A percentile compares a stretch with the other conserved stretches of the same genome.
These are phyloP conservation scores for Rachycentron canadum DNA, from an alignment of 2,797 vertebrate species.

Conservation along the genomic window DNA sequence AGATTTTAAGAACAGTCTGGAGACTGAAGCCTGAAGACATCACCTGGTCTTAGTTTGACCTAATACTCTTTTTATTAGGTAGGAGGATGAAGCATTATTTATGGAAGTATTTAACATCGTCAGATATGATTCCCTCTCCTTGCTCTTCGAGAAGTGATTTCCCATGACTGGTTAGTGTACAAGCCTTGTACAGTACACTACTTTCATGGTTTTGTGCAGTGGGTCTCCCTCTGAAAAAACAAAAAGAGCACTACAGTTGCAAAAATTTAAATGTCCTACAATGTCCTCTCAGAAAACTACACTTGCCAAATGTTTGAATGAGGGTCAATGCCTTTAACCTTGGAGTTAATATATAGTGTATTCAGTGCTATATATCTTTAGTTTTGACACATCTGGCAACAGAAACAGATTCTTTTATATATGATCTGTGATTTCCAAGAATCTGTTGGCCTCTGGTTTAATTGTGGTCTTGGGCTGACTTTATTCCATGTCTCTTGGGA, in stretches of 20 bases:
- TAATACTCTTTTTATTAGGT: constrained; percentile 82
- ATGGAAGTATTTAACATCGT: constrained; percentile 19
- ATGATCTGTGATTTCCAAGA: constrained; percentile 33
- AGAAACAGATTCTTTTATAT: constrained; percentile 24
- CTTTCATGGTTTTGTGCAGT: constrained; percentile 16
- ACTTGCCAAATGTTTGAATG: not conserved
- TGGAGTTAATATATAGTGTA: not conserved
- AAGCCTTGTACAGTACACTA: not conserved
- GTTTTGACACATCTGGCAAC: constrained; percentile 31
- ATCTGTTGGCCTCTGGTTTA: constrained; percentile 39
- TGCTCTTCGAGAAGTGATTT: constrained; percentile 54
- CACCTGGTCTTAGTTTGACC: constrained; percentile 57
- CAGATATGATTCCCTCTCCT: constrained; percentile 28
- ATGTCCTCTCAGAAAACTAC: not conserved
- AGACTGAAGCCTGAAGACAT: constrained; percentile 55
- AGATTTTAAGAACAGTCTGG: constrained; percentile 66
- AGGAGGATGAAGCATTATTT: constrained; percentile 42
- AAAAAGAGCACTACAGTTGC: not conserved
- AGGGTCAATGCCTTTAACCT: constrained; percentile 2
- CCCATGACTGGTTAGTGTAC: constrained; percentile 50
- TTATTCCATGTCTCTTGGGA: constrained; percentile 25
- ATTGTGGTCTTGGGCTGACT: constrained; percentile 32
- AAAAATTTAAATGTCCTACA: not conserved
- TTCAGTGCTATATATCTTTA: not conserved
- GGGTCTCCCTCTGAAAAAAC: not conserved